Percentiles rank a stretch among this genome's conserved stretches.
Evolutionary conservation across 92 coral and sea anemone species (phyloP).

Genomic region (Bergia sp.): DNA sequence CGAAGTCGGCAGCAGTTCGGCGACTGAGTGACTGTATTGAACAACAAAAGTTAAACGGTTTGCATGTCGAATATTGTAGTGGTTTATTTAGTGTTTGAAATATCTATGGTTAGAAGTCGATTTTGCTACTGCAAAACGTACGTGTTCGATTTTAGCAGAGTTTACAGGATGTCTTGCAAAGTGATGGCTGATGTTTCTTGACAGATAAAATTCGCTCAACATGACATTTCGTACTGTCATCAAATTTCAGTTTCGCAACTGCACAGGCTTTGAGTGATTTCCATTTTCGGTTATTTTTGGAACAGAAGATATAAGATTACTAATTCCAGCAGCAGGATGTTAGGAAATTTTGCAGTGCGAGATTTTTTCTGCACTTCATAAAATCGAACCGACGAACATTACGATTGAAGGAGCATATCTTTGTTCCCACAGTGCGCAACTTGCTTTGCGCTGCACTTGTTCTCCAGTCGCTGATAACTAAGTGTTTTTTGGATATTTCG

Average conservation of each 20-base stretch:
- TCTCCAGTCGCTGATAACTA: too few relatives aligned
- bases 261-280: neutral
- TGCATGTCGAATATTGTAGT: neutral
- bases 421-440: neutral
- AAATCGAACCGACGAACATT: neutral
- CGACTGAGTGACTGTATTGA: neutral
- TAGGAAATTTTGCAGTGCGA: neutral
- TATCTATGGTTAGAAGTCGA: neutral
- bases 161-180: neutral
- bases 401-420: neutral
- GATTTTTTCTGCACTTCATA: neutral
- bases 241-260: slow-evolving; percentile 46
- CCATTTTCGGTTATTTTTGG: neutral
- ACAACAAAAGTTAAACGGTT: neutral
- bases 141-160: neutral
- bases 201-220: slow-evolving; percentile 29
- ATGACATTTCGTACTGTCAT: slow-evolving; percentile 13
- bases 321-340: slow-evolving; percentile 11
- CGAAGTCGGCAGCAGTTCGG: neutral
- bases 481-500: too few relatives aligned
- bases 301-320: slow-evolving; percentile 6
- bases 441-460: neutral
- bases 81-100: neutral
- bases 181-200: slow-evolving; percentile 15
- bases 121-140: neutral